A percentile compares a stretch with the other conserved stretches of the same genome.
These are phyloP conservation scores for Cotesia typhae DNA, from an alignment of 1,140 invertebrate species.

Conservation along the genomic window DNA sequence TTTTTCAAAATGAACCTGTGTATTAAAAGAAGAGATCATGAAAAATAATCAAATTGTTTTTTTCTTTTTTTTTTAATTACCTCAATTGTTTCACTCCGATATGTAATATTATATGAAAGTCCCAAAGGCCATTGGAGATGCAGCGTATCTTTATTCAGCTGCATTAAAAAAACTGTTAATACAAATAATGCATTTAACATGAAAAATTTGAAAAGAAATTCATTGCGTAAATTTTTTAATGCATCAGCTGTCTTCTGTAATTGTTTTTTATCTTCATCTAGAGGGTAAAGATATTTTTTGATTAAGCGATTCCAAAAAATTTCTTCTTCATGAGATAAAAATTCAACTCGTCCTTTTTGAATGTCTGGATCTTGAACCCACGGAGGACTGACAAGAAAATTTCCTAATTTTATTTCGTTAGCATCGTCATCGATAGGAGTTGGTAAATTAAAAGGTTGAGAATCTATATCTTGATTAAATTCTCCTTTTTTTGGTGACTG, in stretches of 20 bases:
- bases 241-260: conserved; percentile 67
- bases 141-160: conserved; percentile 77
- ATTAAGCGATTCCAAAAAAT: conserved; percentile 81
- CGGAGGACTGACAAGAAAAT: conserved; percentile 69
- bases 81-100: conserved; percentile 59
- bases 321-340: conserved; percentile 70
- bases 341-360: conserved; percentile 70
- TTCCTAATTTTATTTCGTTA: conserved; percentile 44
- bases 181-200: conserved; percentile 88
- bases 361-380: conserved; percentile 79
- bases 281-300: conserved; percentile 75
- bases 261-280: conserved; percentile 69
- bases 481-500: too few species aligned
- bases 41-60: too few species aligned
- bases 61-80: conserved; percentile 39
- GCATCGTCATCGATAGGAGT: conserved; percentile 20
- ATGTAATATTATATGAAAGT: conserved; percentile 74
- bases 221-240: conserved; percentile 75
- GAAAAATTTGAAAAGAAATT: conserved; percentile 80
- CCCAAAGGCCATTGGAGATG: conserved; percentile 79
- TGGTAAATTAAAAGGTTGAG: conserved; percentile 40
- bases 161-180: conserved; percentile 80
- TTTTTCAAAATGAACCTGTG: conserved; percentile 63
- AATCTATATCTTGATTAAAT: conserved; percentile 37
- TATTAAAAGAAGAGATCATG: conserved; percentile 24